Conservation (phyloP, 2,888 invertebrate species). For the Cataglyphis cursor region DNA sequence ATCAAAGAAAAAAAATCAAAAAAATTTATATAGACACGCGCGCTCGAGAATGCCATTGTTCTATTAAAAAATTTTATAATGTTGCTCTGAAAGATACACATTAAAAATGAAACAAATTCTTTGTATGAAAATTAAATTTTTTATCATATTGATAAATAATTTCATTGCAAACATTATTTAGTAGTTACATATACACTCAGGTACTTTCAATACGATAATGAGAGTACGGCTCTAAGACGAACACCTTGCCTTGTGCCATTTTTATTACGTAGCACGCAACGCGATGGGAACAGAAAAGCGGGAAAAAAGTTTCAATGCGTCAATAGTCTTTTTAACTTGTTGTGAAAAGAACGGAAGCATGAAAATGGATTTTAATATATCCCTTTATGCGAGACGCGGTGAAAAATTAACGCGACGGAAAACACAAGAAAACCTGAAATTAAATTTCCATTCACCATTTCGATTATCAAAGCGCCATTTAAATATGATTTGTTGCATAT, state of each 20-base stretch:
- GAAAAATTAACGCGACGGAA: constrained; percentile 14
- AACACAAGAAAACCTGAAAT: constrained; percentile 17
- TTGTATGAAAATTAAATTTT: constrained; percentile 14
- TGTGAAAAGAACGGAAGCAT: constrained; percentile 25
- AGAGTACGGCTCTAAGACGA: constrained; percentile 49
- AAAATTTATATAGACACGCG: not conserved
- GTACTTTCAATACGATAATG: constrained; percentile 25
- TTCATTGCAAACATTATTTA: constrained; percentile 61
- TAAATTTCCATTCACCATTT: constrained; percentile 28
- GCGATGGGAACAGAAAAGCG: constrained; percentile 16
- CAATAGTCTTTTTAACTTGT: constrained; percentile 50
- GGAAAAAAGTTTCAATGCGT: constrained; percentile 31
- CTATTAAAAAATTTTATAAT: not conserved
- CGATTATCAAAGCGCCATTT: constrained; percentile 20
- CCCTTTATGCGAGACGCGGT: constrained; percentile 22
- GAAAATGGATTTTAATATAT: constrained; percentile 49
- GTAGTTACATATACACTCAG: constrained; percentile 61
- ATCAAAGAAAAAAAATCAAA: not conserved
- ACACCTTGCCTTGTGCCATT: constrained; percentile 18
- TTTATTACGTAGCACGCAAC: constrained; percentile 17
- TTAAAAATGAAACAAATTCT: not conserved
- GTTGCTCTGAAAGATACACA: not conserved
- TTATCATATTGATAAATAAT: constrained; percentile 50
- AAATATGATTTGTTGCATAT: constrained; percentile 21
- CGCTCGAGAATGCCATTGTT: too few species aligned